Percentiles rank a stretch among this genome's conserved stretches.
phyloP scores from a whole-genome alignment of 2,797 vertebrate genomes.

The Spatula versicolor region DNA sequence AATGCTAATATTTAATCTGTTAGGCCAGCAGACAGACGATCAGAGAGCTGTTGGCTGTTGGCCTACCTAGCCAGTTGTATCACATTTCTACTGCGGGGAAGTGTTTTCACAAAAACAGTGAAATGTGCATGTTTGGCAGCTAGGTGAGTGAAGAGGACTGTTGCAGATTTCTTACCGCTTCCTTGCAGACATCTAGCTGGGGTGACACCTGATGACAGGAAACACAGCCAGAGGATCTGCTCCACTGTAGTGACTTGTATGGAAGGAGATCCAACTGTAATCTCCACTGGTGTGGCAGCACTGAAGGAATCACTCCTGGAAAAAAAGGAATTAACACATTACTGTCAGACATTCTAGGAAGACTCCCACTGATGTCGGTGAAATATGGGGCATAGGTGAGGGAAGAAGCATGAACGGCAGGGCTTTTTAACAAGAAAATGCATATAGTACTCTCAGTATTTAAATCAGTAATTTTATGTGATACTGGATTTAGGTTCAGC shows the following conservation, averaged over 20 bases:
- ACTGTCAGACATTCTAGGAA: neutral
- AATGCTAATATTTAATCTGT: conserved; percentile 13
- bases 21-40: neutral
- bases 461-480: neutral
- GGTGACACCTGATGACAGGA: neutral
- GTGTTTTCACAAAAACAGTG: neutral
- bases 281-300: neutral
- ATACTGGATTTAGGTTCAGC: neutral
- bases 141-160: neutral
- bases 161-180: neutral
- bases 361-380: neutral
- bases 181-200: neutral
- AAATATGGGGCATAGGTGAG: neutral
- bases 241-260: neutral
- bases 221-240: neutral
- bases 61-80: conserved; percentile 31
- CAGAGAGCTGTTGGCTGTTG: conserved; percentile 2
- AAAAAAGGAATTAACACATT: neutral
- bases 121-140: neutral
- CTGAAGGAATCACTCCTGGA: neutral
- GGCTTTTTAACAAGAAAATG: neutral
- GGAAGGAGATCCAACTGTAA: neutral
- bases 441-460: neutral
- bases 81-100: conserved; percentile 12
- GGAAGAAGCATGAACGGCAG: neutral